Base-by-base conservation (phyloP, 2,797 vertebrate genomes). In the Lophius americanus region DNA sequence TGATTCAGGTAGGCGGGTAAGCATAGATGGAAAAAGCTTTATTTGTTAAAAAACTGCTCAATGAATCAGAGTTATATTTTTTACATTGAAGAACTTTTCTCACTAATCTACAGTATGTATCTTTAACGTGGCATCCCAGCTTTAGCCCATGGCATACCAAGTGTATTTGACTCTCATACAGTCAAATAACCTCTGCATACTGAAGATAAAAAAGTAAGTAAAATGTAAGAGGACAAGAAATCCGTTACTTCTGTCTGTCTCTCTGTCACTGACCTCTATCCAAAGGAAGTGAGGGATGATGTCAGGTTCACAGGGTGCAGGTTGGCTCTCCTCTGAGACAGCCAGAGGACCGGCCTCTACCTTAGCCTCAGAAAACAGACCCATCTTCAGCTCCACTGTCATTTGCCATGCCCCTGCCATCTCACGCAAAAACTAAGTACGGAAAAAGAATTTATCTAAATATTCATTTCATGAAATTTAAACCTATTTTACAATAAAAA, bases 381-480 rank as follows among this genome's bases (percentile, higher is more conserved):
- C 96, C 64, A 96, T 92, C 87, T 96, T 98, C 89, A 95, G 93
- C 85, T 99, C 96, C 33, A 98, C 95, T 0, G 96, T 96, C 97
- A 98, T 99, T 75, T 98, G 97, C 97, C 98, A 99, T 11, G 97
- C 96, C 44, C 97, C 97, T 0, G 96, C 95, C 96, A 99, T 98
- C 89, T 99, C 98, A 49, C 98, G 94, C 96, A 99, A 97, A 79
- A 99, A 98, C 98, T 99, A 70, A 1, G 59, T 32, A 62, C 12
- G 23, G 0, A 14, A 36, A 32, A 55, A 56, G 37, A 4, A 72
- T 3, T 23, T 23, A 23, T 23, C 23, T 23, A 23, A 23, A 23
- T 23, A 23, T 23, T 23, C 23, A 51, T 35, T 6, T 53, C 6
- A 3, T 61, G 9, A 46, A 58, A 23, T 23, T 23, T 13, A 0